These are phyloP conservation scores for Saccostrea echinata DNA, from an alignment of 1,140 invertebrate genomes.

Conservation along the genomic window DNA sequence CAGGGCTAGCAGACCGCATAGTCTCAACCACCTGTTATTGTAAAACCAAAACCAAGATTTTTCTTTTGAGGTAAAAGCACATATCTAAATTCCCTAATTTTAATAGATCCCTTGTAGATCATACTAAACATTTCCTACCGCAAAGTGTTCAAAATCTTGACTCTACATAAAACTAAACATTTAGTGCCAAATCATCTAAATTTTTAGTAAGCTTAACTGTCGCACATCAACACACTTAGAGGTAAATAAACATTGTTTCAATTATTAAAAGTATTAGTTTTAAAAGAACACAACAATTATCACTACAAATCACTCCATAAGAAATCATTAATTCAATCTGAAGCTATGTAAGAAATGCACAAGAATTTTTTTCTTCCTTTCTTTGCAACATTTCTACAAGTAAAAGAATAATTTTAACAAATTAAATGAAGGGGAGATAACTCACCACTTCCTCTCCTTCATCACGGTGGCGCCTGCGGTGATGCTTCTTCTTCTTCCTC, in stretches of 20 bases:
- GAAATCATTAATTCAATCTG: too few relatives aligned
- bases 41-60: background rate
- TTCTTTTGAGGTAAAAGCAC: too few relatives aligned
- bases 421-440: background rate
- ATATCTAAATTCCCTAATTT: background rate
- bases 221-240: background rate
- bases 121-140: background rate
- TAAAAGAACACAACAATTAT: background rate
- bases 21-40: conserved; percentile 25
- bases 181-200: background rate
- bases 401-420: background rate
- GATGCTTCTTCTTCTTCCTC: conserved; percentile 44
- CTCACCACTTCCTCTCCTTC: conserved; percentile 15
- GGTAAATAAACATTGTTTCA: too few relatives aligned
- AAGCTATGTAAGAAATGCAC: too few relatives aligned
- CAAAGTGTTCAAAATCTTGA: background rate
- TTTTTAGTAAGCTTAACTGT: background rate
- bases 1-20: conserved; percentile 6
- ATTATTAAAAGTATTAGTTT: background rate
- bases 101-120: background rate
- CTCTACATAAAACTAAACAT: background rate
- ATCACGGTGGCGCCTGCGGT: background rate
- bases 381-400: too few relatives aligned
- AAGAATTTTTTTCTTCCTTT: too few relatives aligned
- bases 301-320: background rate